A percentile compares a stretch with the other conserved stretches of the same genome.
These are phyloP conservation scores for Poecile montanus DNA, from an alignment of 2,797 vertebrate genomes.

Conservation along the genomic window DNA sequence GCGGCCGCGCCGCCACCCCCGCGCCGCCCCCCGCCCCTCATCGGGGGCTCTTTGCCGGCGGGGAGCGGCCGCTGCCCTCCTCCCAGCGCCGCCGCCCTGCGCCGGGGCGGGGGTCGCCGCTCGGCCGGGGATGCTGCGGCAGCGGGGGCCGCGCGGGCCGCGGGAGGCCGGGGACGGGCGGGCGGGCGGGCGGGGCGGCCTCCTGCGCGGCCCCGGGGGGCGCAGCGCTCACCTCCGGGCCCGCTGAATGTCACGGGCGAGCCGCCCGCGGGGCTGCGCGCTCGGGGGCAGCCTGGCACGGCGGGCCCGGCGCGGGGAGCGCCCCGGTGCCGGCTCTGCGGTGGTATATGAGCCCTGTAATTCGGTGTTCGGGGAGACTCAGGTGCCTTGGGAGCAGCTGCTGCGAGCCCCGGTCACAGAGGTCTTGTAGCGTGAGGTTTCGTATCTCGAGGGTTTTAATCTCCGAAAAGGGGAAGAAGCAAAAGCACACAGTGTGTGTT, in stretches of 20 bases:
- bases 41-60: not conserved
- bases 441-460: not conserved
- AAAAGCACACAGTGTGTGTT: not conserved
- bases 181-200: not conserved
- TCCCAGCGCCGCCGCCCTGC: not conserved
- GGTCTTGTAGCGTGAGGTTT: not conserved
- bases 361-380: not conserved
- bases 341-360: rapidly evolving
- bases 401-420: not conserved
- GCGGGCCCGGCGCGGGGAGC: not conserved
- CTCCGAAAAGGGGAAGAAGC: not conserved
- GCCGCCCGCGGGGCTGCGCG: not conserved
- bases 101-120: not conserved
- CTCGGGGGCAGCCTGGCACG: not conserved
- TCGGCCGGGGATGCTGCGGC: not conserved
- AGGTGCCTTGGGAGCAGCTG: not conserved
- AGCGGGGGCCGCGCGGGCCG: not conserved
- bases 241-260: not conserved
- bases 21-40: not conserved
- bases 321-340: not conserved
- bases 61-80: not conserved
- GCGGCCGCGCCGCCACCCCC: not conserved
- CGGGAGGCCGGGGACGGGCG: not conserved
- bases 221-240: not conserved
- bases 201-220: not conserved